Evolutionary conservation across 1,140 invertebrate species (phyloP).

Genomic region (Epicauta chinensis): DNA sequence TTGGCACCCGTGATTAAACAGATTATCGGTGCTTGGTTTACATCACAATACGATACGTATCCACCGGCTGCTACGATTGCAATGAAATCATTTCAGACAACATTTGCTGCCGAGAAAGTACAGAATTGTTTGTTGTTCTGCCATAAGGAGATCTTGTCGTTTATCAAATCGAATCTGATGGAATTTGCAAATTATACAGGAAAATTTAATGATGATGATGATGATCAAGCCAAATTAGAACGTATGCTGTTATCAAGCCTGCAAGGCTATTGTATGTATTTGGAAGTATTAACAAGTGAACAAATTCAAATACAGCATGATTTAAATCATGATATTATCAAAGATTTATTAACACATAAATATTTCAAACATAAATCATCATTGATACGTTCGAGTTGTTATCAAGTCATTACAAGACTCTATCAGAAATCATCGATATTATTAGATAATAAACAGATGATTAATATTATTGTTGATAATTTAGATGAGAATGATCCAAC

Average conservation of each 20-base stretch:
- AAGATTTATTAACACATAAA: slow-evolving; percentile 68
- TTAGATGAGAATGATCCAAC: slow-evolving; percentile 66
- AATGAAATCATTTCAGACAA: slow-evolving; percentile 44
- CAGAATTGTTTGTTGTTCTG: slow-evolving; percentile 69
- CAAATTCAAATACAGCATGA: slow-evolving; percentile 48
- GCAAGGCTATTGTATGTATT: slow-evolving; percentile 57
- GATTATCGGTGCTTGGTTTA: slow-evolving; percentile 68
- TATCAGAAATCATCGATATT: slow-evolving; percentile 49
- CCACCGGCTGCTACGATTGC: slow-evolving; percentile 71
- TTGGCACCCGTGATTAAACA: slow-evolving; percentile 73
- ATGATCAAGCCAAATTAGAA: slow-evolving; percentile 66
- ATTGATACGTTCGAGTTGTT: slow-evolving; percentile 58
- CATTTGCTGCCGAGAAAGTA: slow-evolving; percentile 63
- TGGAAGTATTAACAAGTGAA: slow-evolving; percentile 47
- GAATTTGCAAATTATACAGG: slow-evolving; percentile 53
- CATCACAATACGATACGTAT: slow-evolving; percentile 75
- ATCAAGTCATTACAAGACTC: slow-evolving; percentile 55
- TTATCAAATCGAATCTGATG: slow-evolving; percentile 63
- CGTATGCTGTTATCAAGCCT: slow-evolving; percentile 61
- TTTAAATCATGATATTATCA: slow-evolving; percentile 50
- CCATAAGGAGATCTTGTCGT: slow-evolving; percentile 68
- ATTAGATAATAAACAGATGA: slow-evolving; percentile 47
- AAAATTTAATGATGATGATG: slow-evolving; percentile 58
- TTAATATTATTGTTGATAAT: slow-evolving; percentile 55
- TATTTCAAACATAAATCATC: slow-evolving; percentile 52